Evolutionary conservation across 2,113 vertebrate species (phyloP), one percentile per base, ranked within the genome.

Genomic region (Petrocephalus microphthalmus): DNA sequence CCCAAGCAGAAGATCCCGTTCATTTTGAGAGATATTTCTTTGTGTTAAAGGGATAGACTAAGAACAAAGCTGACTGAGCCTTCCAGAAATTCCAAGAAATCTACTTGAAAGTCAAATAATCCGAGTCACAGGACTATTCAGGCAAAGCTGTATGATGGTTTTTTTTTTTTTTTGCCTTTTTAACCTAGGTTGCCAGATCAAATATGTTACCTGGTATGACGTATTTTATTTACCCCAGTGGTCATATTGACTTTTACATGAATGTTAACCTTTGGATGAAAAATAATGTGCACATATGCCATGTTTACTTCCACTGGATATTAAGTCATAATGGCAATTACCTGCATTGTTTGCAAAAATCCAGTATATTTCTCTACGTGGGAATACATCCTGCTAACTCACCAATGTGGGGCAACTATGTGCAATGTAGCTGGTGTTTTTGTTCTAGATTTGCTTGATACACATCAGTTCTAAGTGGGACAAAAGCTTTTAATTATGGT

Each of bases 401-500:
- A 13, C 20, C 83, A 33, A 33, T 49, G n/a, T 53, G 22, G 22
- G 49, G 25, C 83, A 49, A 13, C 47, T 52, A 53, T 10, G 33
- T 45, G 17, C 74, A 7, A 15, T 11, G n/a, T 53, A n/a, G 49
- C 20, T 5, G n/a, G 13, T 13, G 8, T 10, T 52, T 85, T 85
- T 85, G 51, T 19, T 85, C 84, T 52, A 56, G 52, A 56, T 78
- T 52, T 56, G 84, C 49, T 85, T 15, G 47, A 13, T 37, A n/a
- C 5, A 19, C 17, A 54, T 33, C 84, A 85, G 52, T 85, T 85
- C 25, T 25, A 85, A 25, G 45, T 85, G 84, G 52, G 84, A 85
- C 84, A 56, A 54, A 56, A 52, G 25, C 52, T 53, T 85, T 85
- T 85, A 85, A 85, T 85, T 54, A 37, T 37, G 51, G 45, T 85